Percentiles rank a stretch among this genome's conserved stretches.
phyloP scores from a whole-genome alignment of 1,140 invertebrate genomes.

The Bicyclus anynana region DNA sequence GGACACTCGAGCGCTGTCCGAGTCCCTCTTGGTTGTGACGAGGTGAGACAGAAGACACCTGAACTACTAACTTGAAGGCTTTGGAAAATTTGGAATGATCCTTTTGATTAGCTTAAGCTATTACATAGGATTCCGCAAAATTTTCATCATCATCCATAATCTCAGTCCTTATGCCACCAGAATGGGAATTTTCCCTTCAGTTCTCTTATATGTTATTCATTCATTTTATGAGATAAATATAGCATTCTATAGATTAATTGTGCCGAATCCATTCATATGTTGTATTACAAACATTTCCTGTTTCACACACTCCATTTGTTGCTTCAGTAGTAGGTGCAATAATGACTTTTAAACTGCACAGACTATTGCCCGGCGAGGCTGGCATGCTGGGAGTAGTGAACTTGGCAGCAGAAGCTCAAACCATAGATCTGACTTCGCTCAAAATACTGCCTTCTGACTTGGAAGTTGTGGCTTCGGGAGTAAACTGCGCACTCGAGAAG shows the following conservation, averaged over 20 bases:
- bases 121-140: no score
- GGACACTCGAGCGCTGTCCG: constrained; percentile 38
- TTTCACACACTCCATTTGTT: no score
- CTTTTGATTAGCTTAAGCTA: no score
- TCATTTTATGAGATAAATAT: no score
- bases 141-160: no score
- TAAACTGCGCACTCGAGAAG: constrained; percentile 41
- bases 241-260: no score
- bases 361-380: constrained; percentile 23
- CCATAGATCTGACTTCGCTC: constrained; percentile 31
- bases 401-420: constrained; percentile 25
- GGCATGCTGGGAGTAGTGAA: constrained; percentile 42
- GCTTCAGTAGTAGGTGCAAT: no score
- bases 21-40: constrained; percentile 42
- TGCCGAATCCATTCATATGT: no score
- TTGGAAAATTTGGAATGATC: no score
- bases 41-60: constrained; percentile 35
- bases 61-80: background rate
- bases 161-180: no score
- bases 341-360: background rate
- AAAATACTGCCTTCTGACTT: constrained; percentile 36
- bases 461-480: constrained; percentile 50
- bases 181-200: no score
- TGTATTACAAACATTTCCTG: background rate
- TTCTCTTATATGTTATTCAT: no score